phyloP scores from a whole-genome alignment of 2,797 vertebrate species.

The Xenops minutus region DNA sequence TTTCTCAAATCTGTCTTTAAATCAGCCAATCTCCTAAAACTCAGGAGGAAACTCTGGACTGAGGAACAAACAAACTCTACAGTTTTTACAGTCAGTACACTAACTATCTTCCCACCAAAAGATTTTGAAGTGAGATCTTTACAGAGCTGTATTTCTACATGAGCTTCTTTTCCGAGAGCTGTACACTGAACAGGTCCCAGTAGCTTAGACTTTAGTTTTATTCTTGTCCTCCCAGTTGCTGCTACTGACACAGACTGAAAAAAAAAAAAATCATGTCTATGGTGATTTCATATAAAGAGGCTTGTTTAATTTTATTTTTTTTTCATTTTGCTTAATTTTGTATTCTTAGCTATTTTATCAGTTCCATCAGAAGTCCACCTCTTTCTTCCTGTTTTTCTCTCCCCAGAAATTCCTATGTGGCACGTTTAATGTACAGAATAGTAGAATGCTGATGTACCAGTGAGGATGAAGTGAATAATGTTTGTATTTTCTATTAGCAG shows the following conservation, averaged over 20 bases:
- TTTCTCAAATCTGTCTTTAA: not conserved
- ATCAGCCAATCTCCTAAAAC: not conserved
- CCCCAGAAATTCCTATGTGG: not conserved
- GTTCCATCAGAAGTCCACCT: not conserved
- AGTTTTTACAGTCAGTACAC: not conserved
- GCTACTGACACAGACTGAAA: not conserved
- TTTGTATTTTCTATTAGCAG: not conserved
- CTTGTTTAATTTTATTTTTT: not conserved
- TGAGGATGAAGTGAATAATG: not conserved
- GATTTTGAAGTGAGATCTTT: not conserved
- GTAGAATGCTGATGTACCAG: not conserved
- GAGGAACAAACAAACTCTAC: not conserved
- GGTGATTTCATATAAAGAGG: not conserved
- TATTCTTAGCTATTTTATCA: not conserved
- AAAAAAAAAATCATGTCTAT: not conserved
- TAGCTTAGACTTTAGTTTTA: not conserved
- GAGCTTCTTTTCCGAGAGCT: not conserved
- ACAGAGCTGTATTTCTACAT: not conserved
- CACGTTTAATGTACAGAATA: not conserved
- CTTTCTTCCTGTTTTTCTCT: not conserved
- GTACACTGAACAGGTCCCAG: not conserved
- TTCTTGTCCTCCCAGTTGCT: not conserved
- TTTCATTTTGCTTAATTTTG: not conserved
- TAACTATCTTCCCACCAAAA: not conserved
- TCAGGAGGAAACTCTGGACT: not conserved